Evolutionary conservation across 1,140 invertebrate genomes (phyloP), one percentile per base, ranked within the genome.

Genomic region (Tribolium castaneum): DNA sequence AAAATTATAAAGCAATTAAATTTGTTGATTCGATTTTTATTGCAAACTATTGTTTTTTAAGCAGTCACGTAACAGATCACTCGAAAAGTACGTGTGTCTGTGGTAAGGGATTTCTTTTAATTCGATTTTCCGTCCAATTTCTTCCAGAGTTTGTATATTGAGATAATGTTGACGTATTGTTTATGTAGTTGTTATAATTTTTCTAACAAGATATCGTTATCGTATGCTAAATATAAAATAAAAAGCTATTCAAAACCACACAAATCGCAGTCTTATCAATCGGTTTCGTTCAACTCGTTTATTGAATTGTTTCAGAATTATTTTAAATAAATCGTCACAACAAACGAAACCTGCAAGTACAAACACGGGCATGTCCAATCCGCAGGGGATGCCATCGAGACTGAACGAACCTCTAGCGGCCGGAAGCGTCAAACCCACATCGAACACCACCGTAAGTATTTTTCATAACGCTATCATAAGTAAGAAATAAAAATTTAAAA

Each of bases 341-440:
- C 39, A 72, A 49, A 14, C 70, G 7, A 77, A 72, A 77, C 76
- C 76, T 72, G 19, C 12, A 72, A 66, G 66, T 72, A 77, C 76
- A 72, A 77, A 77, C 45, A 39, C 22, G 39, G 14, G 25, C 30
- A 72, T 72, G 70, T 51, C 62, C 1, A 30, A 70, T 56, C 51
- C 76, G n/a, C 49, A 77, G 19, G 50, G 30, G 22, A 52, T 39
- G 76, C 66, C 70, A 22, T 54, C 56, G 25, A 72, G 52, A 30
- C 52, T 72, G 22, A 72, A 51, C 35, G 70, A 77, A 39, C 49
- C 50, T 7, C 22, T 77, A 30, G 56, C 7, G 6, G 56, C 56
- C 3, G 56, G 56, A 30, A 62, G 56, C 10, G 56, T 62, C 7
- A 62, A 62, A 30, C 6, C 30, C 2, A 13, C 52, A 6, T 62